A percentile compares a stretch with the other conserved stretches of the same genome.
Conservation (phyloP, 2,113 vertebrate genomes). For the Nanorana parkeri region DNA sequence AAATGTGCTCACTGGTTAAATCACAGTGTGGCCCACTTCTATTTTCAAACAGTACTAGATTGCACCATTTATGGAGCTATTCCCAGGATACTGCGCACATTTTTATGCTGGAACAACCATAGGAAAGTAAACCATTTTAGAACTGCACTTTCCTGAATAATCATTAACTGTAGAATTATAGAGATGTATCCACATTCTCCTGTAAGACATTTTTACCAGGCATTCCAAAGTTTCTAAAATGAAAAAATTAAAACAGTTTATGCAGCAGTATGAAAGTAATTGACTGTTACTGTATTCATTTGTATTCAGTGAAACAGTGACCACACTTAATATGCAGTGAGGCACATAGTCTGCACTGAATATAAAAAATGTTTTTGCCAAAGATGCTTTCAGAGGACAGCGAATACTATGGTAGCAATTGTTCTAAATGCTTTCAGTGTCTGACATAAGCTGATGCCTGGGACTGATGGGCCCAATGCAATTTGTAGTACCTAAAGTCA, state of each 20-base stretch:
- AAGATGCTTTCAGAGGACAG: no score
- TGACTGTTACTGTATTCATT: no score
- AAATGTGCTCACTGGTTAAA: conserved; percentile 6
- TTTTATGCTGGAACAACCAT: background rate
- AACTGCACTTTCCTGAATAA: no score
- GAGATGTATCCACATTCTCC: background rate
- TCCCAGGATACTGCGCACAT: background rate
- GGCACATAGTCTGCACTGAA: no score
- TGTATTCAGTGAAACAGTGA: no score
- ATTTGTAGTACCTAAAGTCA: no score
- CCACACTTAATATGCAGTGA: no score
- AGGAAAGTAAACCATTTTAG: background rate
- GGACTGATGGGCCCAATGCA: no score
- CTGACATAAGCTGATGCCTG: no score
- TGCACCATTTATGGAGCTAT: background rate
- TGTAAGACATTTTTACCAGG: background rate
- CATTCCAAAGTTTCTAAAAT: background rate
- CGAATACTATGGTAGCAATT: no score
- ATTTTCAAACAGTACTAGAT: background rate
- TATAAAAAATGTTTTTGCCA: no score
- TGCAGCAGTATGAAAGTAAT: background rate
- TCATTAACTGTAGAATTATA: background rate
- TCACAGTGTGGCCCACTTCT: background rate
- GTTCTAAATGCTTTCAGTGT: no score
- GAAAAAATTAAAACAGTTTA: background rate